These are phyloP conservation scores for Leucophenga maculata DNA, from an alignment of 2,888 invertebrate genomes.

Conservation along the genomic window DNA sequence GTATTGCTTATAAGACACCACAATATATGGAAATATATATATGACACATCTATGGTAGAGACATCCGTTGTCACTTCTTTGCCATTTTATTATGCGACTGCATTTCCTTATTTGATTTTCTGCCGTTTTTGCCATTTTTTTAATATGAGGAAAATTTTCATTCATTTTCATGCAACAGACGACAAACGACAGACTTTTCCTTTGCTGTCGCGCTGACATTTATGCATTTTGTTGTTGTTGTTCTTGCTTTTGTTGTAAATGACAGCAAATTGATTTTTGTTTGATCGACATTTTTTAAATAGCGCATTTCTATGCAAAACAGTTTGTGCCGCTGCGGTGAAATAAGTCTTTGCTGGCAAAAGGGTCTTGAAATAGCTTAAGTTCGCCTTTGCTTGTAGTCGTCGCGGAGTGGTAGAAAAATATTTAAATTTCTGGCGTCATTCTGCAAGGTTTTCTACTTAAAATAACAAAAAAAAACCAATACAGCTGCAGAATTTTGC, in stretches of 20 bases:
- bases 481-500: too few species aligned
- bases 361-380: too few species aligned
- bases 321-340: conserved; percentile 10
- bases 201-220: background rate
- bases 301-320: conserved; percentile 61
- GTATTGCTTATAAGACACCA: background rate
- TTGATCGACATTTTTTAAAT: conserved; percentile 51
- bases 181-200: background rate
- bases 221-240: background rate
- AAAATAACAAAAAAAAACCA: background rate
- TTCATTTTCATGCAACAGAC: background rate
- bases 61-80: background rate
- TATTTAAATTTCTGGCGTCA: too few species aligned
- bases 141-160: conserved; percentile 1
- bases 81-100: conserved; percentile 10
- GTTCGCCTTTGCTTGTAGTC: too few species aligned
- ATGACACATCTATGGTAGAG: background rate
- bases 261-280: conserved; percentile 54
- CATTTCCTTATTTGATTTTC: conserved; percentile 17
- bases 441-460: background rate
- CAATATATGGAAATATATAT: background rate
- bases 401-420: too few species aligned
- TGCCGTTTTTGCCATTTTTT: conserved; percentile 12
- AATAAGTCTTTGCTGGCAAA: too few species aligned
- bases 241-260: background rate